Base-by-base conservation (phyloP, 92 coral and sea anemone genomes). In the Heteractis magnifica region DNA sequence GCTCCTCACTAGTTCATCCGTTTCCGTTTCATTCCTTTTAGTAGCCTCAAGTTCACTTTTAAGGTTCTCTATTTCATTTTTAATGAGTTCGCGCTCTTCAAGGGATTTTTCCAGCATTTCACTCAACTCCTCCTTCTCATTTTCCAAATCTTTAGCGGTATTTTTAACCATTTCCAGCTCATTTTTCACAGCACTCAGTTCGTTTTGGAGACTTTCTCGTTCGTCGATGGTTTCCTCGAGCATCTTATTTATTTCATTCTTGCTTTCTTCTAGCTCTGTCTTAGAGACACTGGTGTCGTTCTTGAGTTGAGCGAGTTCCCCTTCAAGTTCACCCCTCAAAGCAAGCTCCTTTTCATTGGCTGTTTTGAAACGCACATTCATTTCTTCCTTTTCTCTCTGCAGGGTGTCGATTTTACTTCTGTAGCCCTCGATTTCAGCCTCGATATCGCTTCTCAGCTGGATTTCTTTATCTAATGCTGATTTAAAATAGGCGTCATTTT, bases 391-490 rank as follows among this genome's bases (percentile, higher is more conserved):
- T 26, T 87, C 87, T 53, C 62, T 48, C 26, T 65, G 65, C 10
- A 77, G 82, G 34, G 64, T 58, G 77, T 81, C 87, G 19, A 90
- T 20, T 53, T 60, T 60, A 41, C 55, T 77, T 51, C 71, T 78
- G 18, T 71, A 85, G 2, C 65, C 58, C 64, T 85, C 79, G 10
- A 85, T 77, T 44, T 85, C 83, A n/a, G 4, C 41, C 53, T 85
- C 88, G 11, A 78, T 51, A 26, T 77, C 78, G n/a, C 71, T 59
- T 68, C 88, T 62, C 8, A 85, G 65, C 56, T 85, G 83, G 49
- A 85, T 78, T 71, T 85, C 88, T 58, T 78, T 85, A 6, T 85
- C 83, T 56, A 85, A 74, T 18, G 88, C 72, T 52, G 74, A 68
- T 48, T 85, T 85, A 26, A 77, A 85, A 79, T 64, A 18, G 10